Base-by-base conservation (phyloP, 2,113 vertebrate genomes). In the Lophius piscatorius region DNA sequence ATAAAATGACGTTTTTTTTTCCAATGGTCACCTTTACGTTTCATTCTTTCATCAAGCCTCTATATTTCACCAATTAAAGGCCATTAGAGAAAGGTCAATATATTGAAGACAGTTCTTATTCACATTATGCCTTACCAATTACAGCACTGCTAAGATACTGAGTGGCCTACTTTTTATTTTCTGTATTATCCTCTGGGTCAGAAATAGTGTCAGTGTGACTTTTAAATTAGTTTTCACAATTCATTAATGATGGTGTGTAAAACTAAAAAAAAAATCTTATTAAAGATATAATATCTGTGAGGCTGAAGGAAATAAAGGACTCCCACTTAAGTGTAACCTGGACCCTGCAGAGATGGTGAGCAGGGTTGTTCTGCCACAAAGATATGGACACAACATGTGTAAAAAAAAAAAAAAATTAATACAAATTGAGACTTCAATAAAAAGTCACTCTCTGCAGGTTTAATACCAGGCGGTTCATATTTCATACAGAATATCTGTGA, bases 41-140 rank as follows among this genome's bases (percentile, higher is more conserved):
- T n/a, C n/a, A 20, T 45, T 35, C 10, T 66, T 61, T 75, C 21
- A 44, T 64, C 39, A 46, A 8, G n/a, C n/a, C 26, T 28, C 8
- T 28, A 8, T 28, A 5, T 28, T n/a, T n/a, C n/a, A n/a, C n/a
- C n/a, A n/a, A n/a, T n/a, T n/a, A n/a, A n/a, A n/a, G n/a, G n/a
- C n/a, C n/a, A n/a, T n/a, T n/a, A n/a, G n/a, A 5, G 5, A 80
- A 66, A 79, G 60, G 75, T 73, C 31, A 52, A 44, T 38, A 5
- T 54, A 62, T 82, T 80, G 58, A 76, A 54, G 59, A 18, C 65
- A 78, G 74, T 79, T 21, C 44, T 54, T 36, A 26, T 48, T 64
- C 63, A 59, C 33, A 71, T 81, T 68, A 61, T 65, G 66, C 50
- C 63, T 29, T 22, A 52, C 42, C 33, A 64, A 63, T 74, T 72